These are phyloP conservation scores for Elanus axillaris DNA, from an alignment of 2,113 vertebrate species.

Conservation along the genomic window DNA sequence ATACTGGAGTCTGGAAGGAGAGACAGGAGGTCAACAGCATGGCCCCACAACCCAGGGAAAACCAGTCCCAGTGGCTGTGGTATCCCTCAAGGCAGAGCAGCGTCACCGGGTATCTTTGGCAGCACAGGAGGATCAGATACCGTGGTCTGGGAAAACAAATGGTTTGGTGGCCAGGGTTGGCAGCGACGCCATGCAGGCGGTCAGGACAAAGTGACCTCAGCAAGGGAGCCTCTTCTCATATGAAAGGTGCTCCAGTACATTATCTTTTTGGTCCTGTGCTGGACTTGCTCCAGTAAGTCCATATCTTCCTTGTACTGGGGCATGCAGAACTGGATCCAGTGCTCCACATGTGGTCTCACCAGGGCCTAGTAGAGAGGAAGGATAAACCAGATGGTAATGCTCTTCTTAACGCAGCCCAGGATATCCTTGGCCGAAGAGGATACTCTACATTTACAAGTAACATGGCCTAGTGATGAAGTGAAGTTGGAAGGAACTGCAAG, in stretches of 20 bases:
- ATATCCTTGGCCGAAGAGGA: background rate
- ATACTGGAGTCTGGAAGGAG: background rate
- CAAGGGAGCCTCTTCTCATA: background rate
- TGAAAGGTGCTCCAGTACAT: background rate
- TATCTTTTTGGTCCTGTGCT: background rate
- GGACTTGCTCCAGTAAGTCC: background rate
- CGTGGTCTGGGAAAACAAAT: background rate
- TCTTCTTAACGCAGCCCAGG: background rate
- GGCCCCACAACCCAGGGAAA: background rate
- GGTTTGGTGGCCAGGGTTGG: no score
- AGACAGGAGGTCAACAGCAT: background rate
- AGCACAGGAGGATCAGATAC: background rate
- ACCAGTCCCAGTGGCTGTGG: background rate
- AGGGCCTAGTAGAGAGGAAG: background rate
- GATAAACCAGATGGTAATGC: background rate
- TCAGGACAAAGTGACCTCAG: background rate
- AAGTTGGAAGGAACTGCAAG: background rate
- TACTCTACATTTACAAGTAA: background rate
- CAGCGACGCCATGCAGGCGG: rapidly evolving
- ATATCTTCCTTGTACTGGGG: background rate
- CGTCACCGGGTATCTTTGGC: background rate
- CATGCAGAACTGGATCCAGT: background rate
- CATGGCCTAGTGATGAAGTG: background rate
- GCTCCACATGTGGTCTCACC: background rate
- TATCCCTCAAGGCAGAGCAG: background rate